These are phyloP conservation scores for Apocrypta bakeri DNA, from an alignment of 1,140 invertebrate species.

Conservation along the genomic window DNA sequence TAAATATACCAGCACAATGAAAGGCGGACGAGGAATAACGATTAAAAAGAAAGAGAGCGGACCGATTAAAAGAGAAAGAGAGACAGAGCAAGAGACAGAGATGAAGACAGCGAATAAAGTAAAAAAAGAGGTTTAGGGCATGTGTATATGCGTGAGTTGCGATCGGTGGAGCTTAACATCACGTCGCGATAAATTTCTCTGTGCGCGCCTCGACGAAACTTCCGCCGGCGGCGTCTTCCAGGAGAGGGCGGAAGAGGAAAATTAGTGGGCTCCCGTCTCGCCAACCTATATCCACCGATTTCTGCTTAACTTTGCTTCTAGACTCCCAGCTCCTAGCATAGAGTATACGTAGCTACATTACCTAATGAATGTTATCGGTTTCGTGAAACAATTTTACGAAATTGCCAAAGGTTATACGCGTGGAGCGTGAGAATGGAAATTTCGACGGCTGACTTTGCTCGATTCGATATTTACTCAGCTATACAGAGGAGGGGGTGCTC, in stretches of 20 bases:
- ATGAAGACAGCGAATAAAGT: neutral
- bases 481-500: no score
- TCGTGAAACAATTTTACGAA: constrained; percentile 15
- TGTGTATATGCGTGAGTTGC: neutral
- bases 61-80: neutral
- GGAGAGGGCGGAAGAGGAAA: neutral
- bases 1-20: constrained; percentile 20
- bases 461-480: no score
- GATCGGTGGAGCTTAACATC: neutral
- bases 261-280: constrained; percentile 4
- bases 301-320: constrained; percentile 7
- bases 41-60: neutral
- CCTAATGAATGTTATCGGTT: neutral
- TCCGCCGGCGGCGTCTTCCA: neutral
- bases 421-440: neutral
- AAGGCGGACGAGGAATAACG: neutral
- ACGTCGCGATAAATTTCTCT: constrained; percentile 28
- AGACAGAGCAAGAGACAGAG: neutral
- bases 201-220: neutral
- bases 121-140: neutral
- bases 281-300: neutral
- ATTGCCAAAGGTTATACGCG: neutral
- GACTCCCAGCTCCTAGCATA: no score
- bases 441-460: neutral
- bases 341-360: neutral